Base-by-base conservation (phyloP, 1,140 invertebrate genomes). In the Gryllus bimaculatus region DNA sequence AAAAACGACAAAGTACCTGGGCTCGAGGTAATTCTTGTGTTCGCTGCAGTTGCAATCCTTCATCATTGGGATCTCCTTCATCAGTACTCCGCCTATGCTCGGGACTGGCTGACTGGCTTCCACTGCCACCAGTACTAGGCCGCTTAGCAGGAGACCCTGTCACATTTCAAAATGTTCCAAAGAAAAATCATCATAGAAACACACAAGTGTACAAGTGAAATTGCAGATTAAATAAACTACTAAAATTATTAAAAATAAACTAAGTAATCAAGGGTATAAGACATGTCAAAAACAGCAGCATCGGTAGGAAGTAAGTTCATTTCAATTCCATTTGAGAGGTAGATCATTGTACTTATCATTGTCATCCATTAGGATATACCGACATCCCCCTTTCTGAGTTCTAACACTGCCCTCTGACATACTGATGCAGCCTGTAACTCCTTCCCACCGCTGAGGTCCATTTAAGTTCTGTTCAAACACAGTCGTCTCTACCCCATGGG, bases 131-230 rank as follows among this genome's bases (percentile, higher is more conserved):
- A 26, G 76, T 20, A 78, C 82, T 83, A 6, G 79, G 79, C 48
- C 75, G 80, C 78, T 82, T 84, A 10, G 83, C 83, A 66, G 83
- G 83, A 26, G 83, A 83, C 78, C 83, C 82, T 84, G 73, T 10
- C 18, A 66, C 54, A 66, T 18, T 10, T 66, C 10, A 66, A 66
- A 18, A 66, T 66, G 18, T 39, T 39, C 26, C 26, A 39, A 39
- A 39, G 26, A 39, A 39, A 39, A 39, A 39, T 2, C 26, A 39
- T 1, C 26, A 39, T 39, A 39, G n/a, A n/a, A 39, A 39, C 26
- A 39, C 26, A 1, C 1, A 5, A 39, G 26, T 39, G 26, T 1
- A 39, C 26, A 39, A 3, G 54, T 66, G 54, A 13, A 66, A 1
- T 2, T 66, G 10, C 54, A 66, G 18, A 66, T 66, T 66, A 66